Percentiles rank a stretch among this genome's conserved stretches.
These are phyloP conservation scores for Drosophila tani DNA, from an alignment of 1,140 invertebrate genomes.

Conservation along the genomic window DNA sequence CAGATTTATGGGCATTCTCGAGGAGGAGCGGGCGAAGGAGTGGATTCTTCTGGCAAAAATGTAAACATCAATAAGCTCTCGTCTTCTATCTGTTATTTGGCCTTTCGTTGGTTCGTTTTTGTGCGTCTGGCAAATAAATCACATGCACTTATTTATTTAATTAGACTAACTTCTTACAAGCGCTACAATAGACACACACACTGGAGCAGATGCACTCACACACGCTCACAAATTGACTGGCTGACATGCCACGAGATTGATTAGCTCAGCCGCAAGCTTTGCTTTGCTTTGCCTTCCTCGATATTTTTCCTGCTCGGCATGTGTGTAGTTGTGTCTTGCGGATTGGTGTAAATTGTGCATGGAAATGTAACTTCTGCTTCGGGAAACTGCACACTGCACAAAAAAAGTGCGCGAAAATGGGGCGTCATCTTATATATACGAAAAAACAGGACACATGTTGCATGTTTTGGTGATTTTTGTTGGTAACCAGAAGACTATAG, in stretches of 20 bases:
- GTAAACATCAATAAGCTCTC: constrained; percentile 60
- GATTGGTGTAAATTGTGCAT: constrained; percentile 83
- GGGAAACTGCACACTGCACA: constrained; percentile 24
- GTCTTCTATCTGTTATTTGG: constrained; percentile 55
- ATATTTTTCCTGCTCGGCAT: constrained; percentile 4
- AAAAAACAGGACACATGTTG: not conserved
- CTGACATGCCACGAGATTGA: constrained; percentile 82
- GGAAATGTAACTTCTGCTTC: constrained; percentile 80
- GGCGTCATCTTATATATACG: too few relatives aligned
- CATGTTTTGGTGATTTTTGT: not conserved
- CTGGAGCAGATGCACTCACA: constrained; percentile 32
- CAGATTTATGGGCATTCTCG: constrained; percentile 14
- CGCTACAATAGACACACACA: constrained; percentile 69
- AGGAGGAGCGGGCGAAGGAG: not conserved
- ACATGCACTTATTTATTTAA: constrained; percentile 83
- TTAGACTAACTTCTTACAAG: constrained; percentile 83
- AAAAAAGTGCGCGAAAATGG: not conserved
- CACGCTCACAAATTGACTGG: constrained; percentile 75
- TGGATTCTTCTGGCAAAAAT: constrained; percentile 27
- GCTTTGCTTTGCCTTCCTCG: constrained; percentile 48
- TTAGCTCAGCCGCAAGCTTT: constrained; percentile 74
- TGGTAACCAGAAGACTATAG: too few relatives aligned
- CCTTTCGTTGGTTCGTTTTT: constrained; percentile 19
- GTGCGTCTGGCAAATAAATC: constrained; percentile 74
- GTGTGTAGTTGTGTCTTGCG: constrained; percentile 52